phyloP scores from a whole-genome alignment of 35 echinoderm and acorn worm genomes.

The Lytechinus pictus region DNA sequence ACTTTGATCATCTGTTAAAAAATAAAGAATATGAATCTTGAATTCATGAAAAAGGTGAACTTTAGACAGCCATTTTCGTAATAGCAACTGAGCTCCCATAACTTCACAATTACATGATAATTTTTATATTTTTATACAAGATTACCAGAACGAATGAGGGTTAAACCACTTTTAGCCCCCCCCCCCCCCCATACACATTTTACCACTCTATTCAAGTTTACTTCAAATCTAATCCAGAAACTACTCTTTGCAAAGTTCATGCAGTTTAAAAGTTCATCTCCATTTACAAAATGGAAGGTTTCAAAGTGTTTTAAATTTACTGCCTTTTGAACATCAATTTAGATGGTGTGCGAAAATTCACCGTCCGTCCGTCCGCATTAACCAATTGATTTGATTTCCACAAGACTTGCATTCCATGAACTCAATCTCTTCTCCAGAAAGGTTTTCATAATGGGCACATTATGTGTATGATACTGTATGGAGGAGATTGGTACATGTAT shows the following conservation, averaged over 20 bases:
- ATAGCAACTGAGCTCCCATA: no score
- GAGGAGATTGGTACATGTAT: no score
- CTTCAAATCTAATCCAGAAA: neutral
- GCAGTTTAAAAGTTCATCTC: neutral
- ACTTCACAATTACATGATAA: no score
- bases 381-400: constrained; percentile 13
- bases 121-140: no score
- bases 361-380: neutral
- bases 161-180: no score
- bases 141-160: no score
- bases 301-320: neutral
- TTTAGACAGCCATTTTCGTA: no score
- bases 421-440: neutral
- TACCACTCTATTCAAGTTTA: neutral
- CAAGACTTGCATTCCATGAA: neutral
- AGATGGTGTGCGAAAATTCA: constrained; percentile 2
- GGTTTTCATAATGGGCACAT: neutral
- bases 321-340: neutral
- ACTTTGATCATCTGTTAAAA: no score
- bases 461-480: neutral
- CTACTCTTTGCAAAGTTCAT: neutral
- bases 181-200: no score
- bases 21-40: no score
- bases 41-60: no score
- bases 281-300: neutral